phyloP scores from a whole-genome alignment of 2,888 invertebrate genomes.

The Venusia cambrica region DNA sequence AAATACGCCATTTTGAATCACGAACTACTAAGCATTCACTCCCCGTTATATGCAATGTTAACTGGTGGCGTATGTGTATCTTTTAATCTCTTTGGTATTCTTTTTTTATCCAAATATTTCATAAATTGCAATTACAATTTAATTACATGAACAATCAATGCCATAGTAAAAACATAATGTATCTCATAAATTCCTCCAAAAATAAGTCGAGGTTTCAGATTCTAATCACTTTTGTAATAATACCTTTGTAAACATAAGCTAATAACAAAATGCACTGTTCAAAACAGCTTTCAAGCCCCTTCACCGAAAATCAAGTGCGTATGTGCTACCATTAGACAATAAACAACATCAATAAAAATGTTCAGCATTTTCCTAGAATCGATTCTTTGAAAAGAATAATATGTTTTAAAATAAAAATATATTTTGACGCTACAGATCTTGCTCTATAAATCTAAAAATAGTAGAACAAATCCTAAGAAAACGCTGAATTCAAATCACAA shows the following conservation, averaged over 20 bases:
- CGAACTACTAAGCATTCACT: slow-evolving; percentile 25
- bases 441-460: no score
- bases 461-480: slow-evolving; percentile 32
- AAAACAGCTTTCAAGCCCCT: slow-evolving; percentile 49
- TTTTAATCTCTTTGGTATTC: no score
- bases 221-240: no score
- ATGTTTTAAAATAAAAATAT: no score
- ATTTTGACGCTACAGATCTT: no score
- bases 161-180: no score
- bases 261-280: slow-evolving; percentile 17
- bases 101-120: no score
- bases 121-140: no score
- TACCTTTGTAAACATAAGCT: neutral
- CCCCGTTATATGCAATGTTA: slow-evolving; percentile 12
- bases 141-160: no score
- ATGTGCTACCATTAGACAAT: slow-evolving; percentile 59
- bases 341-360: slow-evolving; percentile 42
- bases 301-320: slow-evolving; percentile 63
- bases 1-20: slow-evolving; percentile 11
- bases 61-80: no score
- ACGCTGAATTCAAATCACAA: slow-evolving; percentile 33
- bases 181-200: no score
- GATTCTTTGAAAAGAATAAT: slow-evolving; percentile 13
- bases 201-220: no score
- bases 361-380: slow-evolving; percentile 16